Evolutionary conservation across 2,888 invertebrate species (phyloP), one percentile per base, ranked within the genome.

Genomic region (Pseudococcus viburni): DNA sequence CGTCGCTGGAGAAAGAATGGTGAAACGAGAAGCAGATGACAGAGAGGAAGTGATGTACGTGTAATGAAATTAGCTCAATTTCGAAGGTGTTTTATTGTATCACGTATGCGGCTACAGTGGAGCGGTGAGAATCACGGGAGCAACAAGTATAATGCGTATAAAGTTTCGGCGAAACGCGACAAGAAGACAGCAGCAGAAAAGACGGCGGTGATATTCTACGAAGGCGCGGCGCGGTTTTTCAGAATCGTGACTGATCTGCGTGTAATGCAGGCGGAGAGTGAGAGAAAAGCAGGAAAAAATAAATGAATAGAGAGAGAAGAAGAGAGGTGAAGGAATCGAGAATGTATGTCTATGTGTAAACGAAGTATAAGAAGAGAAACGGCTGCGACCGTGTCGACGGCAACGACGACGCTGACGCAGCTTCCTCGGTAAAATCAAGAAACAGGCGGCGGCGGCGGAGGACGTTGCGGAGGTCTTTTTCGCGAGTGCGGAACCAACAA

Each of bases 401-500:
- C 8, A 19, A 19, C 64, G 64, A 64, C 22, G 64, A 7, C 7
- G 17, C n/a, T n/a, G 26, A 33, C 26, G 26, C 26, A 33, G 26
- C 26, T 59, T 59, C 6, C n/a, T 59, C n/a, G 26, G 26, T 33
- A 59, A 12, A 59, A 59, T 59, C n/a, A n/a, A 33, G 26, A 3
- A 33, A 33, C 26, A 33, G 59, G 5, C 64, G 64, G 22, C 22
- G 19, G 64, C 26, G 26, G 26, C 26, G 26, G 3, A 33, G 26
- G 26, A 3, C 26, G 64, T 15, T 68, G 86, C 17, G 73, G 51
- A 51, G 51, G 51, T 51, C 15, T 51, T 86, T 42, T 46, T 68
- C 64, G 39, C 64, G 86, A 15, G 11, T 84, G 48, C 84, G 12
- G 46, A 64, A 64, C 64, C 86, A 87, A 87, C 87, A 87, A 51